Evolutionary conservation across 37 sponge, comb jelly and placozoan species (phyloP), one percentile per base, ranked within the genome.

Genomic region (Corticium candelabrum): DNA sequence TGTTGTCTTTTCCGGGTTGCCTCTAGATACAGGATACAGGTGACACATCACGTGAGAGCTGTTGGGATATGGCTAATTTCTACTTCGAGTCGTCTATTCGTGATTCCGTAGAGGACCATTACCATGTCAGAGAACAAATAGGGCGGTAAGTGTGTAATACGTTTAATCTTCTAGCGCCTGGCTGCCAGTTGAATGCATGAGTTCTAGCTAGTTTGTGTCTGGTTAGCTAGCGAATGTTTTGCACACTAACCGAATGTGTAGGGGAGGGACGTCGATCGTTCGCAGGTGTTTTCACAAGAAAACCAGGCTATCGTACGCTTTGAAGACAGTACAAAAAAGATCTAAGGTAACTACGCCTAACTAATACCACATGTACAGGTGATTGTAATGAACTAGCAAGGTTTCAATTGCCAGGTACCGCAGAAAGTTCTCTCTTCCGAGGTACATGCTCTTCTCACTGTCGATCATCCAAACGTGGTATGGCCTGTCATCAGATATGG

Each of bases 291-390:
- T 4, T 29, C 76, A 82, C 67, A 34, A 4, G 34, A 43, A 74
- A 34, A 82, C 82, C 2, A 35, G 40, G 37, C 2, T 1, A 15
- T 34, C 35, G 34, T 77, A 82, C 67, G 82, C 82, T 39, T 31
- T 82, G 34, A 82, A 82, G 76, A 82, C 27, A 35, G 75, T 82
- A 4, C 31, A 76, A 36, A 82, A 82, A 37, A 76, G 75, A n/a
- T n/a, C n/a, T n/a, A n/a, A n/a, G n/a, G n/a, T n/a, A n/a, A n/a
- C n/a, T n/a, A n/a, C n/a, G n/a, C n/a, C 69, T 68, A 35, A 71
- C 1, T 0, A 1, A 37, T 35, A 39, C 2, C 15, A 2, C 30
- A 37, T 31, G 76, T 3, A 34, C 67, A 77, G 11, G 11, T 43
- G 56, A 43, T 43, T 43, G 11, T 43, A 21, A 43, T 11, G 11